Evolutionary conservation across 2,113 vertebrate species (phyloP), one percentile per base, ranked within the genome.

Genomic region (Phalacrocorax brasilianus): DNA sequence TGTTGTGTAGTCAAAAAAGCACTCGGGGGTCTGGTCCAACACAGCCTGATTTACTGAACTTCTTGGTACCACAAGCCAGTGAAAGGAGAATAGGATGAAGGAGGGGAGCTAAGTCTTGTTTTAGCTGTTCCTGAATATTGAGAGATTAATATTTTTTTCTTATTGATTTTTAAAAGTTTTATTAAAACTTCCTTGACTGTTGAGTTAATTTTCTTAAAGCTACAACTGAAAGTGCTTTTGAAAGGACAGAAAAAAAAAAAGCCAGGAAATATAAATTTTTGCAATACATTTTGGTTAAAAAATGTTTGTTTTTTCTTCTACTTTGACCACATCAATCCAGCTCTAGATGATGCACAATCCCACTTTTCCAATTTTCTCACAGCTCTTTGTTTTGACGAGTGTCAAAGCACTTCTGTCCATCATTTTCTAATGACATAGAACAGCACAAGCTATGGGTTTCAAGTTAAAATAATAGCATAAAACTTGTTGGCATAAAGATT

Each of bases 221-320:
- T 67, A 28, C 5, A n/a, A 11, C 14, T 56, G 30, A 61, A 79
- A 72, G 6, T 44, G 6, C 1, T 70, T 82, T 85, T 76, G 18
- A 65, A 95, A 80, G 21, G 30, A 38, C 38, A 38, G 38, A 38
- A 83, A 49, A 3, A 56, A 8, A 35, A 44, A 75, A 75, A 82
- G 3, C 2, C 14, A 62, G 49, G 12, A 45, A 52, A 79, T 27
- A 56, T 0, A 26, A 0, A 3, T 71, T 32, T 79, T 89, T 61
- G 5, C 5, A n/a, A 80, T 20, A 28, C 0, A 18, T 73, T 77
- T 79, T 2, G 0, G 3, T 33, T 76, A 9, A 67, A 66, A 52
- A 5, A 0, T 16, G 38, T 71, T 66, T 62, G 1, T 2, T 63
- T 55, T 30, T 1, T 6, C 32, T 35, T 9, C 0, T 9, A 66